Percentiles rank a stretch among this genome's conserved stretches.
phyloP scores from a whole-genome alignment of 2,797 vertebrate genomes.

The Girardinus metallicus region DNA sequence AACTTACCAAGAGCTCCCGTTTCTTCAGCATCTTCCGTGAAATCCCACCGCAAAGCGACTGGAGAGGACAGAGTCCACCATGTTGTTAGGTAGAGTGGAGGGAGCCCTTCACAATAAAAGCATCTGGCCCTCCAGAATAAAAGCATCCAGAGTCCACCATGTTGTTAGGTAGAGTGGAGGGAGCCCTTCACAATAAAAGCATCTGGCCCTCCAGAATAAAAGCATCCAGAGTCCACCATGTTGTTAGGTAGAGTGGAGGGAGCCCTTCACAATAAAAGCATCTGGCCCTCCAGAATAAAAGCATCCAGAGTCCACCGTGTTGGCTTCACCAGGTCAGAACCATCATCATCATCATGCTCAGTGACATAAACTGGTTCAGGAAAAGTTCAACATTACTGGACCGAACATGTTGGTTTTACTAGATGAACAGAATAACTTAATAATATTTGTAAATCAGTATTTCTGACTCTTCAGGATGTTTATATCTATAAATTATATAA shows the following conservation, averaged over 20 bases:
- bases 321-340: not conserved
- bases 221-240: slow-evolving; percentile 14
- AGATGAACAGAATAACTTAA: no score
- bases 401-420: no score
- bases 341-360: no score
- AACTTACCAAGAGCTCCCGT: slow-evolving; percentile 80
- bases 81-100: not conserved
- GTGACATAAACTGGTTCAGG: no score
- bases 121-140: not conserved
- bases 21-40: slow-evolving; percentile 84
- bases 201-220: not conserved
- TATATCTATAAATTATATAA: not conserved
- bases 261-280: slow-evolving; percentile 33
- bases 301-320: not conserved
- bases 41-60: slow-evolving; percentile 42
- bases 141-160: not conserved
- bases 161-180: not conserved
- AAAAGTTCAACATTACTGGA: no score
- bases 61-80: slow-evolving; percentile 18
- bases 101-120: slow-evolving; percentile 31
- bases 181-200: slow-evolving; percentile 30
- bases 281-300: not conserved
- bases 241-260: not conserved
- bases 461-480: not conserved
- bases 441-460: not conserved